These are phyloP conservation scores for Hydrocynus forskahlii DNA, from an alignment of 2,797 vertebrate genomes.

Conservation along the genomic window DNA sequence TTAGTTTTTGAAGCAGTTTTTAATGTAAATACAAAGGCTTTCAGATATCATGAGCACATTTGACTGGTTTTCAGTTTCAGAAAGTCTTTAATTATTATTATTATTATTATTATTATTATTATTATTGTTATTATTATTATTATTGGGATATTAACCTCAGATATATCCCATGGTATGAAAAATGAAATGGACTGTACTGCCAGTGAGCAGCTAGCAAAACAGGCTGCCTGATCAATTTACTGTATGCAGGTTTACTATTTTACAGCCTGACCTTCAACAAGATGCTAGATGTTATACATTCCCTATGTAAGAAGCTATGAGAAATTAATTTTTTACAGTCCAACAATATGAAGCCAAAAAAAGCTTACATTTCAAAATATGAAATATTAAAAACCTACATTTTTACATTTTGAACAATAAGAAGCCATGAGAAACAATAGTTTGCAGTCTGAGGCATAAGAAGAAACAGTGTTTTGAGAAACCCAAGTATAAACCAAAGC, in stretches of 20 bases:
- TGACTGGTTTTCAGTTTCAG: too few species aligned
- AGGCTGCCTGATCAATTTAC: too few species aligned
- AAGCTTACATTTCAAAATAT: background rate
- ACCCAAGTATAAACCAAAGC: too few species aligned
- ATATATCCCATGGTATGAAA: too few species aligned
- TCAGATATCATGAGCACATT: too few species aligned
- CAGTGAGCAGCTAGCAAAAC: background rate
- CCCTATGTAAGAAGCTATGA: background rate
- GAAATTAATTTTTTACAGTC: background rate
- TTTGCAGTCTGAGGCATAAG: background rate
- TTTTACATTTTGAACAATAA: background rate
- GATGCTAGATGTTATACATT: background rate
- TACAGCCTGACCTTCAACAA: background rate
- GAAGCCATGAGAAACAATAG: background rate
- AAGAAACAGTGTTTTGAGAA: background rate
- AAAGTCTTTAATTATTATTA: too few species aligned
- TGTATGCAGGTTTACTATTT: background rate
- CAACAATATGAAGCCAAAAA: background rate
- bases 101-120: too few species aligned
- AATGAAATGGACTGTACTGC: too few species aligned
- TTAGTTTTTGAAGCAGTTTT: too few species aligned
- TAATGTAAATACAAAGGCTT: too few species aligned
- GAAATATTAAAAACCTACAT: background rate
- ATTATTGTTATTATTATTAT: too few species aligned
- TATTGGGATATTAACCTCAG: too few species aligned